Evolutionary conservation across 2,888 invertebrate genomes (phyloP).

Genomic region (Orthonychiurus folsomi): DNA sequence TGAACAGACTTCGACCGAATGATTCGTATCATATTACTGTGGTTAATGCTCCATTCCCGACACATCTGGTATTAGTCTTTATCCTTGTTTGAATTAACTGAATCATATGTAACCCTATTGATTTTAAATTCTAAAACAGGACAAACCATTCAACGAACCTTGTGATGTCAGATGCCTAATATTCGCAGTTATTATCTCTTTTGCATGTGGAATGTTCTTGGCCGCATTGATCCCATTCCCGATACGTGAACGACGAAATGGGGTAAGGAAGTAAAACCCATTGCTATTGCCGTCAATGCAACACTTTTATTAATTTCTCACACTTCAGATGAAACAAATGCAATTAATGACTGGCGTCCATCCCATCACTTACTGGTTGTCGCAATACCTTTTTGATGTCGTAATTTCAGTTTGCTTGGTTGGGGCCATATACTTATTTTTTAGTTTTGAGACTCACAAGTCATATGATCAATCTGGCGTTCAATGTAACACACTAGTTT

Average conservation of each 20-base stretch:
- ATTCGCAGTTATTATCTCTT: slow-evolving; percentile 22
- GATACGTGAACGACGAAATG: slow-evolving; percentile 19
- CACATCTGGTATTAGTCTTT: slow-evolving; percentile 11
- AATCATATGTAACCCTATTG: not conserved
- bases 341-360: slow-evolving; percentile 32
- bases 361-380: slow-evolving; percentile 29
- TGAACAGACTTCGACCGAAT: slow-evolving; percentile 15
- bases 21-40: slow-evolving; percentile 4
- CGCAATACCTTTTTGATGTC: slow-evolving; percentile 26
- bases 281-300: no score
- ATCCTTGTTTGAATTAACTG: not conserved
- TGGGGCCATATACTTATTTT: no score
- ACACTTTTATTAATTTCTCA: not conserved
- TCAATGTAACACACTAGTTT: no score
- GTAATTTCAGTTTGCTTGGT: no score
- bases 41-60: slow-evolving; percentile 26
- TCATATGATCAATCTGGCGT: no score
- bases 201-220: slow-evolving; percentile 20
- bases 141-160: slow-evolving; percentile 9
- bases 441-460: no score
- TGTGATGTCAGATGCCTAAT: slow-evolving; percentile 26
- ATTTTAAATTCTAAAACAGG: slow-evolving; percentile 6
- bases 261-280: slow-evolving; percentile 17
- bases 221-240: slow-evolving; percentile 19
- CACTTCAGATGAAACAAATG: slow-evolving; percentile 31